These are phyloP conservation scores for Notiomystis cincta DNA, from an alignment of 2,113 vertebrate species.

Conservation along the genomic window DNA sequence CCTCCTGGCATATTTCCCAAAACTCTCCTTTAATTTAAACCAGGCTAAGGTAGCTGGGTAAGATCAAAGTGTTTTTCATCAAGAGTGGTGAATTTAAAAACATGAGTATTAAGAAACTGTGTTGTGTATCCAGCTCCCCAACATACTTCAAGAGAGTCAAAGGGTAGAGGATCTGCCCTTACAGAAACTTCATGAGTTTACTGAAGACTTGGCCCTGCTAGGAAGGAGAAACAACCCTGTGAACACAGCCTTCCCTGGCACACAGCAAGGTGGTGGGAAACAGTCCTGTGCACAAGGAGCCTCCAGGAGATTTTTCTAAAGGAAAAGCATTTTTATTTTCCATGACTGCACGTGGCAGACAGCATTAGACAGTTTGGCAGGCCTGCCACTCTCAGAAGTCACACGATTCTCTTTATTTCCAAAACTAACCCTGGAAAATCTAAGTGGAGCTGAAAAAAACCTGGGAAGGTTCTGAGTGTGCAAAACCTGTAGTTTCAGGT, in stretches of 20 bases:
- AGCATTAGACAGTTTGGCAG: background rate
- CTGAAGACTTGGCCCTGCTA: background rate
- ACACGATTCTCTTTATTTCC: background rate
- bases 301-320: background rate
- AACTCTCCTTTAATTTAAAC: slow-evolving; percentile 35
- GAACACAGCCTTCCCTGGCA: background rate
- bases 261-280: background rate
- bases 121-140: background rate
- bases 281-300: background rate
- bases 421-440: background rate
- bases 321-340: background rate
- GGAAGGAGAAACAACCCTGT: background rate
- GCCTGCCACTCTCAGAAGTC: background rate
- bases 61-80: slow-evolving; percentile 8
- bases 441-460: background rate
- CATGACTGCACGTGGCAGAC: background rate
- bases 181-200: background rate
- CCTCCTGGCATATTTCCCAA: background rate
- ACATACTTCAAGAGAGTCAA: background rate
- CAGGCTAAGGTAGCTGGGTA: background rate
- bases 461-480: background rate
- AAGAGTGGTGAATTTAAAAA: background rate
- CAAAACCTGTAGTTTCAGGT: background rate
- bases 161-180: background rate
- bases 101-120: background rate